Percentiles rank a stretch among this genome's conserved stretches.
phyloP scores from a whole-genome alignment of 2,797 vertebrate genomes.

The Phataginus tricuspis region DNA sequence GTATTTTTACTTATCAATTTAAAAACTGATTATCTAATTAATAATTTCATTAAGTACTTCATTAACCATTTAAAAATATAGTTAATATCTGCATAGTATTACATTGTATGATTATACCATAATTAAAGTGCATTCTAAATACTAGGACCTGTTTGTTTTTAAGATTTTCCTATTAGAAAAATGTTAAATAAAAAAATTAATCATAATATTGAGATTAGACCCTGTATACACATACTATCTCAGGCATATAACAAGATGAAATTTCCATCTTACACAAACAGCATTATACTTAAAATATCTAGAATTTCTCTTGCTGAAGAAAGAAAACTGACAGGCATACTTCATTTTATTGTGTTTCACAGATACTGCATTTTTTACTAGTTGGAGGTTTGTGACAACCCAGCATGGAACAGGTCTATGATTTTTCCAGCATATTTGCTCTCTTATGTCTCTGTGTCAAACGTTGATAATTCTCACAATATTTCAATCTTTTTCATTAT shows the following conservation, averaged over 20 bases:
- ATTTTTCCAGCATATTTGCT: no score
- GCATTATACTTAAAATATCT: not conserved
- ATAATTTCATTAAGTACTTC: not conserved
- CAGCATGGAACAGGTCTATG: no score
- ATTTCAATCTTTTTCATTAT: no score
- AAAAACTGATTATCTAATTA: not conserved
- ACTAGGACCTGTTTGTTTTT: not conserved
- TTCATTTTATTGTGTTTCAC: no score
- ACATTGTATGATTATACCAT: not conserved
- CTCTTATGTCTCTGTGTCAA: no score
- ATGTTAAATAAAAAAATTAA: not conserved
- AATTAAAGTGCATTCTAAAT: not conserved
- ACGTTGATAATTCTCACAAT: no score
- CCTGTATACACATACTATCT: not conserved
- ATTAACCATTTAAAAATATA: not conserved
- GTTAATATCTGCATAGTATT: not conserved
- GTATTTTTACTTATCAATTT: not conserved
- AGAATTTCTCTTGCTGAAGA: not conserved
- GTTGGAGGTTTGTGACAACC: no score
- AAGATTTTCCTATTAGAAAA: not conserved
- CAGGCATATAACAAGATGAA: not conserved
- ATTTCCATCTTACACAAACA: not conserved
- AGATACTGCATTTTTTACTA: no score
- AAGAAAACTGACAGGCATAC: not conserved
- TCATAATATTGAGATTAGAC: not conserved